These are phyloP conservation scores for Echinarachnius parma DNA, from an alignment of 53 echinoderm and acorn worm species.

Conservation along the genomic window DNA sequence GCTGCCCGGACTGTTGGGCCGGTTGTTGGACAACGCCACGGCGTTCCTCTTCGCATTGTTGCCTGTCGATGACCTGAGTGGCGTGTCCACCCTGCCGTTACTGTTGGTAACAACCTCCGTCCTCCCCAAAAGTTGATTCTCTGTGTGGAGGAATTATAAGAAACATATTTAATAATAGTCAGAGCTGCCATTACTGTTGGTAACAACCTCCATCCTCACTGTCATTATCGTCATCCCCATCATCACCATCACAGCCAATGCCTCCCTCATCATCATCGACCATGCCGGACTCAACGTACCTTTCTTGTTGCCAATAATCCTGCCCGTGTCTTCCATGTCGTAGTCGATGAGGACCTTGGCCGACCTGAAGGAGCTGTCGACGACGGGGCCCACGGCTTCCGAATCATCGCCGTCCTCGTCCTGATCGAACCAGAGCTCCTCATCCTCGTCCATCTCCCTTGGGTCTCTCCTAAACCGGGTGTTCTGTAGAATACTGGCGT, in stretches of 20 bases:
- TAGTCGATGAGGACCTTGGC: slow-evolving; percentile 72
- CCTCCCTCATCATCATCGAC: too few relatives aligned
- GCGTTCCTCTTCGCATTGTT: slow-evolving; percentile 33
- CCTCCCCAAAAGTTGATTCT: slow-evolving; percentile 59
- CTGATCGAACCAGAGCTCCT: slow-evolving; percentile 94
- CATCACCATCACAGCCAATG: too few relatives aligned
- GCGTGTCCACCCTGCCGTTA: slow-evolving; percentile 66
- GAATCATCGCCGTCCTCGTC: slow-evolving; percentile 78
- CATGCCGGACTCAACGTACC: slow-evolving; percentile 70
- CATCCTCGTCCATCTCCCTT: slow-evolving; percentile 87
- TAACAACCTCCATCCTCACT: too few relatives aligned
- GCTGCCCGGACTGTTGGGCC: slow-evolving; percentile 53
- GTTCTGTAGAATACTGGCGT: slow-evolving; percentile 77
- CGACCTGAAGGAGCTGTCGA: slow-evolving; percentile 69
- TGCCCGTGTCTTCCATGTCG: slow-evolving; percentile 78
- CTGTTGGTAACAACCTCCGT: slow-evolving; percentile 34
- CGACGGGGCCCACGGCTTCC: slow-evolving; percentile 64
- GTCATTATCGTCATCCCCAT: too few relatives aligned
- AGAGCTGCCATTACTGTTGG: too few relatives aligned
- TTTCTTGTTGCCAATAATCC: slow-evolving; percentile 84
- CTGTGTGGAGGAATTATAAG: slow-evolving; percentile 1
- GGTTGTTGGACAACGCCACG: slow-evolving; percentile 23
- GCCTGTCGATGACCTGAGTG: slow-evolving; percentile 43
- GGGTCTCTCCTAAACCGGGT: slow-evolving; percentile 84
- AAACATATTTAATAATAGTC: not conserved